Percentiles rank a stretch among this genome's conserved stretches.
phyloP scores from a whole-genome alignment of 2,888 invertebrate species.

The Scrobipalpa atriplicella region DNA sequence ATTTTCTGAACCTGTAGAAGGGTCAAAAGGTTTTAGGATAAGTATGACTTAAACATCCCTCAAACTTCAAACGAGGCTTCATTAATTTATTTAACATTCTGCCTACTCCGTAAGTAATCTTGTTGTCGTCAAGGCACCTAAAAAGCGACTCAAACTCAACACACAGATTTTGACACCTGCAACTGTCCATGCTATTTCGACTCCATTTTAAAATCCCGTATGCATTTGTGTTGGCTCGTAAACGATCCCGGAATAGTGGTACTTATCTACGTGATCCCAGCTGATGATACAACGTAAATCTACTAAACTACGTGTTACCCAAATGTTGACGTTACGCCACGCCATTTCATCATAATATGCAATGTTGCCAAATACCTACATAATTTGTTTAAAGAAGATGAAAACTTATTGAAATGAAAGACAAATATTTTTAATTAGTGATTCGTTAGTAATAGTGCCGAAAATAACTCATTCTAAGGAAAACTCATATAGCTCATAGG shows the following conservation, averaged over 20 bases:
- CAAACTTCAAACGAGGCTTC: no score
- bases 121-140: not conserved
- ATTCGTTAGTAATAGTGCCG: no score
- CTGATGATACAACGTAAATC: conserved; percentile 24
- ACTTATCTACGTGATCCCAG: conserved; percentile 13
- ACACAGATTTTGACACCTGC: not conserved
- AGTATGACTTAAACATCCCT: no score
- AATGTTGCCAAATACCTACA: not conserved
- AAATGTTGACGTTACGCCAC: conserved; percentile 9
- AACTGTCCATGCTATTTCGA: conserved; percentile 2
- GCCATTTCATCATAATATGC: conserved; percentile 17
- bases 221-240: conserved; percentile 26
- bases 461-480: no score
- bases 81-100: no score
- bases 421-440: no score
- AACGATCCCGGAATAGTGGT: conserved; percentile 13
- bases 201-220: conserved; percentile 4
- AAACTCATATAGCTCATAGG: no score
- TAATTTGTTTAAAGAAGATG: not conserved
- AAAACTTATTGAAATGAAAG: no score
- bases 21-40: no score
- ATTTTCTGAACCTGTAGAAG: no score
- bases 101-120: not conserved
- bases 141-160: not conserved
- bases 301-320: conserved; percentile 16